A percentile compares a stretch with the other conserved stretches of the same genome.
These are phyloP conservation scores for Lytechinus variegatus DNA, from an alignment of 35 echinoderm and acorn worm genomes.

Conservation along the genomic window DNA sequence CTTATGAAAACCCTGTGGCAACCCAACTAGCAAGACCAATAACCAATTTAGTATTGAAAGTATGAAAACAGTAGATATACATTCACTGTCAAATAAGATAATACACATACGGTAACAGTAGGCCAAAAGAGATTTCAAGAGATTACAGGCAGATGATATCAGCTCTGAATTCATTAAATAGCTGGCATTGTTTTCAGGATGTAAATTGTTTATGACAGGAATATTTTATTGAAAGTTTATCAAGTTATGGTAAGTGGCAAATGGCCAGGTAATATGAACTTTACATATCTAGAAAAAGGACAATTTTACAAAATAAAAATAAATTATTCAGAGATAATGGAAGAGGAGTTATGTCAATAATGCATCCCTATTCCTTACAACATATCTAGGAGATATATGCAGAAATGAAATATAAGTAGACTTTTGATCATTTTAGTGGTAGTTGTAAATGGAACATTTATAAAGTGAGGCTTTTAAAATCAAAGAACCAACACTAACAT, in stretches of 20 bases:
- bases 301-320: too few species aligned
- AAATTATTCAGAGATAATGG: too few species aligned
- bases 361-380: too few species aligned
- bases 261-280: not conserved
- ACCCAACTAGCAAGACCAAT: not conserved
- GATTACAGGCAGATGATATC: not conserved
- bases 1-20: not conserved
- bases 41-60: not conserved
- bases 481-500: too few species aligned
- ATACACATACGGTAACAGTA: not conserved
- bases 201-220: not conserved
- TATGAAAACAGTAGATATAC: not conserved
- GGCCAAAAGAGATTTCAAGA: not conserved
- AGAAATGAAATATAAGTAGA: too few species aligned
- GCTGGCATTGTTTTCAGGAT: not conserved
- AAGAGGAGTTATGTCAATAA: too few species aligned
- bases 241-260: not conserved
- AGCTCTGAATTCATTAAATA: not conserved
- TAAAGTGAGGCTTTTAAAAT: too few species aligned
- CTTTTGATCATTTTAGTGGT: too few species aligned
- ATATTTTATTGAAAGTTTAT: not conserved
- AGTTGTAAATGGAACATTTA: too few species aligned
- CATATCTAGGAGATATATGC: too few species aligned
- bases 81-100: not conserved
- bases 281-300: not conserved